Conservation (phyloP, 2,113 vertebrate species). For the Accipiter cooperii region DNA sequence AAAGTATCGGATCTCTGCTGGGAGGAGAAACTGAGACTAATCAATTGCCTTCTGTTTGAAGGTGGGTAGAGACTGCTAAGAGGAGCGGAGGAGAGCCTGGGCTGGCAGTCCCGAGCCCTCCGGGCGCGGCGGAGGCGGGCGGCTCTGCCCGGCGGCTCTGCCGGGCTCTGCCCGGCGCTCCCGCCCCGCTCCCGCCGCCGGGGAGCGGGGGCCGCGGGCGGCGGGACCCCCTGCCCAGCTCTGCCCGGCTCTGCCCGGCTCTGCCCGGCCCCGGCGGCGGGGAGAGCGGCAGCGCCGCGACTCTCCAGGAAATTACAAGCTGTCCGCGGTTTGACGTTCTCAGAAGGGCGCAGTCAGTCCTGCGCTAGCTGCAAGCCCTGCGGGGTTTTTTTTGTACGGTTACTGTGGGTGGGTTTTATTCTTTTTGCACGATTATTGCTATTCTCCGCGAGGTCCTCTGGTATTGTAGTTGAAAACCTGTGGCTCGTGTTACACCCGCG, state of each 20-base stretch:
- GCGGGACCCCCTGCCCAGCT: background rate
- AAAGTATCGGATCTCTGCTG: no score
- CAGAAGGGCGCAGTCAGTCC: background rate
- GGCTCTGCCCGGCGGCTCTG: no score
- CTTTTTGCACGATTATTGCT: background rate
- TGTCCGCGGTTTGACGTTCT: background rate
- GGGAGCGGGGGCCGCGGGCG: no score
- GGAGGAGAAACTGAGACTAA: no score
- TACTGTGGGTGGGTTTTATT: background rate
- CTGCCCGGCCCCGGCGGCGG: background rate
- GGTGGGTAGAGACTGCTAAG: no score
- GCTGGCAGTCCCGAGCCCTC: no score
- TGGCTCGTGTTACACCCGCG: accelerated
- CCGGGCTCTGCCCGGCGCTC: no score
- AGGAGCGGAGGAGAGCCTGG: no score
- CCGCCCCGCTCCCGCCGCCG: no score
- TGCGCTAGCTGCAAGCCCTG: background rate
- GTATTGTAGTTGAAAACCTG: background rate
- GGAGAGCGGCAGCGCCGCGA: background rate
- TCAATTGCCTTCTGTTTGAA: no score
- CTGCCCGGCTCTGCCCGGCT: background rate
- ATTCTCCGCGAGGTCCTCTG: background rate
- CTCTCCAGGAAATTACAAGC: conserved; percentile 11
- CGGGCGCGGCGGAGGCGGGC: no score
- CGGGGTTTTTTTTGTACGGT: no score